These are phyloP conservation scores for Crossocerus cetratus DNA, from an alignment of 2,888 invertebrate genomes.

Conservation along the genomic window DNA sequence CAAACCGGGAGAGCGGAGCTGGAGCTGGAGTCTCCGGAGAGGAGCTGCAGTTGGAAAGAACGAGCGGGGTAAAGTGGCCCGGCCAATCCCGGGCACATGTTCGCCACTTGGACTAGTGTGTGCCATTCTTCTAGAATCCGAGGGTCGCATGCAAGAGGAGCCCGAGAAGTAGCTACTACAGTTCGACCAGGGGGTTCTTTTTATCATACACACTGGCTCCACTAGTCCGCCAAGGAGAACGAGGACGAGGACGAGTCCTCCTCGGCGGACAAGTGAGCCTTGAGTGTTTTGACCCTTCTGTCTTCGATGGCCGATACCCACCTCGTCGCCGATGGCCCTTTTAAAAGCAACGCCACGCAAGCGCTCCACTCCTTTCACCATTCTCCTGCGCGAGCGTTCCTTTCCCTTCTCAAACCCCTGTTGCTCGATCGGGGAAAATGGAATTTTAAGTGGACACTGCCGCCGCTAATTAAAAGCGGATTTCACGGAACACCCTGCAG, in stretches of 20 bases:
- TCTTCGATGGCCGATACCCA: conserved; percentile 17
- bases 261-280: conserved; percentile 29
- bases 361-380: too few species aligned
- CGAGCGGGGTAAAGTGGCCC: conserved; percentile 44
- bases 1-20: conserved; percentile 26
- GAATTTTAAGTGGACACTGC: too few species aligned
- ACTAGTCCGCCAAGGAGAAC: too few species aligned
- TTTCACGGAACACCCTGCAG: too few species aligned
- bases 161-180: too few species aligned
- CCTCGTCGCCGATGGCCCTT: conserved; percentile 23
- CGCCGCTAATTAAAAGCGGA: too few species aligned
- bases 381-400: too few species aligned
- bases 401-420: too few species aligned
- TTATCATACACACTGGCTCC: conserved; percentile 49
- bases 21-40: neutral
- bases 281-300: conserved; percentile 41
- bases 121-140: conserved; percentile 54
- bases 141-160: conserved; percentile 13
- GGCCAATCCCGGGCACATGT: conserved; percentile 57
- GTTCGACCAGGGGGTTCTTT: conserved; percentile 41
- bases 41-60: conserved; percentile 11
- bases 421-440: too few species aligned
- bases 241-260: conserved; percentile 32
- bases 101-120: conserved; percentile 49
- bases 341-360: conserved; percentile 2